Conservation (phyloP, 1,140 invertebrate genomes). For the Augochlora pura region DNA sequence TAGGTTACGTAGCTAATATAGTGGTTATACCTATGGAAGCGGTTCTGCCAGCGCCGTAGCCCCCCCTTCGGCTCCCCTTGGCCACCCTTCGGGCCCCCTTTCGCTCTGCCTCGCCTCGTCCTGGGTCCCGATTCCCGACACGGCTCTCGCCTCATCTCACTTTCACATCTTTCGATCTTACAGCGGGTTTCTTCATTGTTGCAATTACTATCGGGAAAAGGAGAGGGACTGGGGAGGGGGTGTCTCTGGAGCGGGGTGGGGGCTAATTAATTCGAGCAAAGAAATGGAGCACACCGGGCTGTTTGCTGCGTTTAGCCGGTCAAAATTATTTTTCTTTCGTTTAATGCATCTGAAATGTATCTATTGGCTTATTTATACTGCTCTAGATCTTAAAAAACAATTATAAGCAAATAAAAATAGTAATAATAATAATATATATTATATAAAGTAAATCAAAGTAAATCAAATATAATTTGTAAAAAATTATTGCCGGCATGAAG, state of each 20-base stretch:
- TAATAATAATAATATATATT: too few species aligned
- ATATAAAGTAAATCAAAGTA: too few species aligned
- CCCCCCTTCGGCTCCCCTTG: too few species aligned
- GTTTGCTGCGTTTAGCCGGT: too few species aligned
- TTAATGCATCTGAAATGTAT: too few species aligned
- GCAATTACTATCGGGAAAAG: slow-evolving; percentile 26
- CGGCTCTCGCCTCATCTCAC: slow-evolving; percentile 12
- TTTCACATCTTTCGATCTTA: slow-evolving; percentile 46
- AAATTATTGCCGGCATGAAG: too few species aligned
- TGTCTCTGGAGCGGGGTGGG: not conserved
- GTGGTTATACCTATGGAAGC: not conserved
- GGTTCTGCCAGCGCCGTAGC: not conserved
- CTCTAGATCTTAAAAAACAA: too few species aligned
- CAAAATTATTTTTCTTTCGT: too few species aligned
- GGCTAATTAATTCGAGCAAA: slow-evolving; percentile 28
- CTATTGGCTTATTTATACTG: too few species aligned
- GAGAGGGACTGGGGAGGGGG: not conserved
- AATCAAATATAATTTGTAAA: too few species aligned
- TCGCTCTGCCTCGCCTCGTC: not conserved
- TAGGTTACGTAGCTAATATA: not conserved
- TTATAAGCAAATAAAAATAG: too few species aligned
- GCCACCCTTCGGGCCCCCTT: not conserved
- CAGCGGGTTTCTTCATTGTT: slow-evolving; percentile 26
- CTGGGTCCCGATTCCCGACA: not conserved
- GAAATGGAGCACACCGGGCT: not conserved